Evolutionary conservation across 2,888 invertebrate species (phyloP).

Genomic region (Idaea aversata): DNA sequence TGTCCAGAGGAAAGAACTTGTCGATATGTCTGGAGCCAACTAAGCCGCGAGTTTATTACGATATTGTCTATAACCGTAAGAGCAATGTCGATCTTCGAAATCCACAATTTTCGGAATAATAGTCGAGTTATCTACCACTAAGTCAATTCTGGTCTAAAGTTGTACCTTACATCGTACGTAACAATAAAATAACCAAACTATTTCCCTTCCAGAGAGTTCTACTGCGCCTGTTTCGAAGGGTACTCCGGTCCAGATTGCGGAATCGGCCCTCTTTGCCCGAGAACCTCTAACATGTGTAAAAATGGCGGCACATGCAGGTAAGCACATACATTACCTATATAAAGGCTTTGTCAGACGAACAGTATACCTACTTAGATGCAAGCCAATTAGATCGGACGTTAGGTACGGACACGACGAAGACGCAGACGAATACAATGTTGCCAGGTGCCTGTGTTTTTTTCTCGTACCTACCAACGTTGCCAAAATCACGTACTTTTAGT

Average conservation of each 20-base stretch:
- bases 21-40: no score
- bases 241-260: constrained; percentile 90
- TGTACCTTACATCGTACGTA: not conserved
- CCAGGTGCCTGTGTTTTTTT: no score
- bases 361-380: not conserved
- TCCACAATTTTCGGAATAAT: no score
- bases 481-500: no score
- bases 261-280: constrained; percentile 88
- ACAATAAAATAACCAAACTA: constrained; percentile 11
- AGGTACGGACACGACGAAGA: not conserved
- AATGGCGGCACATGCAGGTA: constrained; percentile 94
- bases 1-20: no score
- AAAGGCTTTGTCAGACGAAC: not conserved
- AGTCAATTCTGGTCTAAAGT: no score
- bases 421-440: no score
- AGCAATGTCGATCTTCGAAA: no score
- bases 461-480: no score
- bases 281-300: constrained; percentile 82
- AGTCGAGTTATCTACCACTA: not conserved
- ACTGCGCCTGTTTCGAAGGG: constrained; percentile 89
- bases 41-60: no score
- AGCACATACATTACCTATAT: constrained; percentile 30
- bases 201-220: constrained; percentile 82
- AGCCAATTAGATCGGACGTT: not conserved
- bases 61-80: no score